Evolutionary conservation across 2,888 invertebrate species (phyloP).

Genomic region (Andrena trimmerana): DNA sequence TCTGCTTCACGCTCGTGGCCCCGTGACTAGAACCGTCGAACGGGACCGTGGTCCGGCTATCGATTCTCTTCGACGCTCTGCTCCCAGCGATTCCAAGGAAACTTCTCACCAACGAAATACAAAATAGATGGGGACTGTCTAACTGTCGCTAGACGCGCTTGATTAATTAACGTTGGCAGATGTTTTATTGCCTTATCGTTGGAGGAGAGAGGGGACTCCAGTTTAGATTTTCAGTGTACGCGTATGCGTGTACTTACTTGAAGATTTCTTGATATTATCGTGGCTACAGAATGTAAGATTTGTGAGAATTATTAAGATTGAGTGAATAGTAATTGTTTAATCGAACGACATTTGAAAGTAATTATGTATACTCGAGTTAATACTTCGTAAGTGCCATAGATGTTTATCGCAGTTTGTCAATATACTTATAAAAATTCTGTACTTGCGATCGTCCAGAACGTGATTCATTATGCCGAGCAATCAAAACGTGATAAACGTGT

Average conservation of each 20-base stretch:
- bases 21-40: conserved; percentile 74
- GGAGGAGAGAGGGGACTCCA: background rate
- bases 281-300: too few relatives aligned
- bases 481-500: background rate
- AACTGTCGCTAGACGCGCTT: background rate
- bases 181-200: background rate
- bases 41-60: conserved; percentile 50
- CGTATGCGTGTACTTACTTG: too few relatives aligned
- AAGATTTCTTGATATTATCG: too few relatives aligned
- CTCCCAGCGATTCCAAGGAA: conserved; percentile 45
- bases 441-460: too few relatives aligned
- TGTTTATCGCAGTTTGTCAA: too few relatives aligned
- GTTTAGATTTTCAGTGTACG: too few relatives aligned
- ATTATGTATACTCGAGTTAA: too few relatives aligned
- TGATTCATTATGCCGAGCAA: background rate
- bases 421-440: too few relatives aligned
- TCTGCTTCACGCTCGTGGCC: conserved; percentile 78
- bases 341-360: too few relatives aligned
- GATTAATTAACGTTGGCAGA: background rate
- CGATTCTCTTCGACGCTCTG: conserved; percentile 47
- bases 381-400: too few relatives aligned
- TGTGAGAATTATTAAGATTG: too few relatives aligned
- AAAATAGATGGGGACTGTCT: background rate
- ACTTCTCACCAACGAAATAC: conserved; percentile 10
- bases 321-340: too few relatives aligned